Conservation (phyloP, 2,888 invertebrate genomes). For the Mesodorylaimus sp. region DNA sequence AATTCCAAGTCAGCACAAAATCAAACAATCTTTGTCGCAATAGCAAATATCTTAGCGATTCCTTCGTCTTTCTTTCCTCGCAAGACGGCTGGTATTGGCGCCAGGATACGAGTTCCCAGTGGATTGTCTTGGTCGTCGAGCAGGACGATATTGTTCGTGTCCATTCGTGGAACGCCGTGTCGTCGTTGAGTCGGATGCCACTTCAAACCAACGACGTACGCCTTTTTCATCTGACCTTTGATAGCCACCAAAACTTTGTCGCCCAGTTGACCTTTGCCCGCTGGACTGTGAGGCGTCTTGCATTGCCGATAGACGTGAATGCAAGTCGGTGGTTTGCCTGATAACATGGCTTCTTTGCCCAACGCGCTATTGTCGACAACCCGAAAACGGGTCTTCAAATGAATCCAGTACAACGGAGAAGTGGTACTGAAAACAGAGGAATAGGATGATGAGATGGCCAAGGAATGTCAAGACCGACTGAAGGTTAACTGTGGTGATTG, state of each 20-base stretch:
- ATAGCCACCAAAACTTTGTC: conserved; percentile 15
- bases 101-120: conserved; percentile 77
- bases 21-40: conserved; percentile 26
- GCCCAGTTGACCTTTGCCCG: conserved; percentile 18
- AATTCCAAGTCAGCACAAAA: too few species aligned
- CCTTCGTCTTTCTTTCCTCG: conserved; percentile 17
- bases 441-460: too few species aligned
- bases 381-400: conserved; percentile 19
- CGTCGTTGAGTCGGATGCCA: conserved; percentile 13
- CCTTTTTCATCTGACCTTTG: conserved; percentile 19
- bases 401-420: conserved; percentile 16
- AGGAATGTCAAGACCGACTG: too few species aligned
- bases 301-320: conserved; percentile 80
- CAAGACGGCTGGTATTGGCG: conserved; percentile 58
- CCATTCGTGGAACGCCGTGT: conserved; percentile 26
- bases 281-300: background rate
- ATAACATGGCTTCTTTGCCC: conserved; percentile 79
- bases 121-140: conserved; percentile 87
- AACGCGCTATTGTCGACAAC: conserved; percentile 93
- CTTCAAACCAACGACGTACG: conserved; percentile 22
- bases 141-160: conserved; percentile 57
- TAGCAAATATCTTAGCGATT: conserved; percentile 26
- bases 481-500: too few species aligned
- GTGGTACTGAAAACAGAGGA: conserved; percentile 7
- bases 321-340: conserved; percentile 74